Evolutionary conservation across 1,140 invertebrate species (phyloP).

Genomic region (Drosophila paulistorum): DNA sequence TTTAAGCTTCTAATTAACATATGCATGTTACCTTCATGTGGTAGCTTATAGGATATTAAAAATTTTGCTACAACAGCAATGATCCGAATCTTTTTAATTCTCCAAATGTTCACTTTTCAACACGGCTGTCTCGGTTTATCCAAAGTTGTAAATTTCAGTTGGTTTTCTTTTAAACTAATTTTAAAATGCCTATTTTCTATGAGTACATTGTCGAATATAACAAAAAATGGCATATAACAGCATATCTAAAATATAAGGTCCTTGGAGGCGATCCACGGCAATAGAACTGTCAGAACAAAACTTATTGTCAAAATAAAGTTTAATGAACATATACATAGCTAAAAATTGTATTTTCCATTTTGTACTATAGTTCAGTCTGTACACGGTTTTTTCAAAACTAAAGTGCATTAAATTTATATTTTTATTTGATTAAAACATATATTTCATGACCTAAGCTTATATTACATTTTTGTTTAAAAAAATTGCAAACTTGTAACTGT

Average conservation of each 20-base stretch:
- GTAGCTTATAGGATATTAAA: background rate
- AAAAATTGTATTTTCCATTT: conserved; percentile 3
- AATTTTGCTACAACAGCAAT: background rate
- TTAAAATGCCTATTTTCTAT: background rate
- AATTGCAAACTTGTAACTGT: background rate
- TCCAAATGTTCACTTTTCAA: background rate
- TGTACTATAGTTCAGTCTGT: background rate
- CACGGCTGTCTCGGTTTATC: background rate
- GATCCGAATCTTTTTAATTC: background rate
- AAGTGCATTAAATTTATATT: background rate
- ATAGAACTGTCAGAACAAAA: background rate
- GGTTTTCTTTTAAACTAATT: background rate
- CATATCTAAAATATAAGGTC: no score
- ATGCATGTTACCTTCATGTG: background rate
- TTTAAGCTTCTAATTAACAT: background rate
- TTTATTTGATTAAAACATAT: no score
- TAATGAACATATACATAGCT: conserved; percentile 3
- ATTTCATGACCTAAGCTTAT: background rate
- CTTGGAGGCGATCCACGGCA: no score
- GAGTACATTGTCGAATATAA: no score
- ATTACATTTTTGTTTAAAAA: background rate
- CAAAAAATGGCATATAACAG: no score
- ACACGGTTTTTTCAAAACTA: conserved; percentile 19
- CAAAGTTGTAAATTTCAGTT: background rate
- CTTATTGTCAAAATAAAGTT: background rate